phyloP scores from a whole-genome alignment of 2,797 vertebrate genomes.

The Dicrostonyx torquatus region DNA sequence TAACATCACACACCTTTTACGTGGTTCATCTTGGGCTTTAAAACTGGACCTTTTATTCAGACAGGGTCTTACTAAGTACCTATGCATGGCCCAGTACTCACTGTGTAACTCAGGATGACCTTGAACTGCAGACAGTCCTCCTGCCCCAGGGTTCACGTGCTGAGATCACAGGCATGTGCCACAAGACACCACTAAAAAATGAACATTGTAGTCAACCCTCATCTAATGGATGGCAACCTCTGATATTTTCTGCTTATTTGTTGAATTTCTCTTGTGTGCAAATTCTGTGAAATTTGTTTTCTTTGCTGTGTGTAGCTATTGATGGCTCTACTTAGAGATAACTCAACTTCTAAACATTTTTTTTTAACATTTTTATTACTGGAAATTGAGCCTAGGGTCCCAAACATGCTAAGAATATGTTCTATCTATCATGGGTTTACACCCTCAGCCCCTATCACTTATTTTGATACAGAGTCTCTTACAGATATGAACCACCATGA shows the following conservation, averaged over 20 bases:
- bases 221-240: not conserved
- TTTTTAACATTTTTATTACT: not conserved
- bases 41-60: not conserved
- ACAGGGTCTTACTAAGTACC: not conserved
- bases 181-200: not conserved
- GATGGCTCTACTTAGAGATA: not conserved
- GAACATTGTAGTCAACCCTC: not conserved
- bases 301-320: not conserved
- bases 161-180: not conserved
- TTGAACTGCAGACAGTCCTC: not conserved
- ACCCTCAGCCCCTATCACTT: not conserved
- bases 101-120: not conserved
- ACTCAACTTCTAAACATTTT: not conserved
- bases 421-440: not conserved
- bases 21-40: not conserved
- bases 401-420: not conserved
- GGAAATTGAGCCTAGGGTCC: not conserved
- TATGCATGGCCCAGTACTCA: not conserved
- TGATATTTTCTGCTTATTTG: not conserved
- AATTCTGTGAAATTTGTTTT: not conserved
- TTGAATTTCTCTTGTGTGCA: not conserved
- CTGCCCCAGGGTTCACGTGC: not conserved
- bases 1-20: not conserved
- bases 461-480: not conserved
- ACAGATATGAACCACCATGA: not conserved